A percentile compares a stretch with the other conserved stretches of the same genome.
Evolutionary conservation across 2,888 invertebrate species (phyloP).

Genomic region (Lymantria dispar): DNA sequence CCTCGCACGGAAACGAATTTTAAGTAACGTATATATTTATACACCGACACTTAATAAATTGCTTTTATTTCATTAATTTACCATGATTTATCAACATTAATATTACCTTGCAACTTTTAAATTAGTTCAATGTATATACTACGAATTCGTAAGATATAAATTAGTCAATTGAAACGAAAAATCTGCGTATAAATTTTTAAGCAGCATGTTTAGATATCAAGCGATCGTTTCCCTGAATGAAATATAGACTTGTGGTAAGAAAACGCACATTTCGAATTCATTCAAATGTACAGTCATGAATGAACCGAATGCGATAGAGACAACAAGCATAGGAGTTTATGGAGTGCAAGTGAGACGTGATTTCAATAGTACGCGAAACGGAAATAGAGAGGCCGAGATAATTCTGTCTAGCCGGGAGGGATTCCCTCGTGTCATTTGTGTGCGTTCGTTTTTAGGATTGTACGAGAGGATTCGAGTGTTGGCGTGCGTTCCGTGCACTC

Average conservation of each 20-base stretch:
- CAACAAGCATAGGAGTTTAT: slow-evolving; percentile 28
- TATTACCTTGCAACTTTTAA: neutral
- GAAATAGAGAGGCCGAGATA: slow-evolving; percentile 80
- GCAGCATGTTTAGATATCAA: slow-evolving; percentile 51
- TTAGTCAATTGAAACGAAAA: slow-evolving; percentile 1
- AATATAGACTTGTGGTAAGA: slow-evolving; percentile 51
- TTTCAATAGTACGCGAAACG: slow-evolving; percentile 81
- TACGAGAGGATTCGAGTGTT: slow-evolving; percentile 68
- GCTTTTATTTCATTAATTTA: slow-evolving; percentile 28
- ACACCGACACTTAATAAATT: slow-evolving; percentile 40
- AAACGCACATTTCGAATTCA: slow-evolving; percentile 66
- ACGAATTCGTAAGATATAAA: neutral
- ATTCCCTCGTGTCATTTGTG: slow-evolving; percentile 82
- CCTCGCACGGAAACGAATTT: slow-evolving; percentile 64
- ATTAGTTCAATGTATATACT: neutral
- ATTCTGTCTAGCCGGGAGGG: slow-evolving; percentile 82
- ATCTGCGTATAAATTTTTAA: slow-evolving; percentile 7
- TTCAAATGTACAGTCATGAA: slow-evolving; percentile 78
- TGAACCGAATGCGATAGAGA: slow-evolving; percentile 79
- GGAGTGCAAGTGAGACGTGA: slow-evolving; percentile 61
- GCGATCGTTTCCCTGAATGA: slow-evolving; percentile 49
- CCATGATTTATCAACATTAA: slow-evolving; percentile 9
- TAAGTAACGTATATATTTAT: slow-evolving; percentile 51
- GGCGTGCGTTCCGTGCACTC: slow-evolving; percentile 60
- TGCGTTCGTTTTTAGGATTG: slow-evolving; percentile 76